Percentiles rank a stretch among this genome's conserved stretches.
phyloP scores from a whole-genome alignment of 2,888 invertebrate species.

The Saturnia japonica region DNA sequence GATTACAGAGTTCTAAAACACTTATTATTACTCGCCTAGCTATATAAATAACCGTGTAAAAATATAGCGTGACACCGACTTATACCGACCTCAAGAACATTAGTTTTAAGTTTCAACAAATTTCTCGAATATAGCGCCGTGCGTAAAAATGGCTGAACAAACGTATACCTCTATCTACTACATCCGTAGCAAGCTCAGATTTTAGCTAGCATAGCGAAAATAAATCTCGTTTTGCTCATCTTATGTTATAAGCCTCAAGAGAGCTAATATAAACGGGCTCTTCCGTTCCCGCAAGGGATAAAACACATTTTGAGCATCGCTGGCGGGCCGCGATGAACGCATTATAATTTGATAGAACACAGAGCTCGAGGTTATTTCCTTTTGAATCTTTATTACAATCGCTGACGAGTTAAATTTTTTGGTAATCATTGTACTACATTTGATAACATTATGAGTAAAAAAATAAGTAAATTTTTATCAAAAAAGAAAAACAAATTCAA shows the following conservation, averaged over 20 bases:
- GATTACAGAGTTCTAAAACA: no score
- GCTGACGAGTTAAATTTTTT: conserved; percentile 1
- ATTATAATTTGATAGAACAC: conserved; percentile 20
- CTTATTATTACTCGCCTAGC: no score
- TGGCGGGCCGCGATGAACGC: neutral
- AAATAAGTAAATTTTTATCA: neutral
- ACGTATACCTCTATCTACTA: neutral
- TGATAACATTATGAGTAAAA: no score
- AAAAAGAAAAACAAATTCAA: neutral
- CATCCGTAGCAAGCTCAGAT: neutral
- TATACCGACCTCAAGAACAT: no score
- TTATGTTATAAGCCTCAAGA: conserved; percentile 13
- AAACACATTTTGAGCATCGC: conserved; percentile 9
- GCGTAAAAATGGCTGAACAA: neutral
- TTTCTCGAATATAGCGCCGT: neutral
- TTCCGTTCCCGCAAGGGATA: conserved; percentile 34
- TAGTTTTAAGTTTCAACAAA: neutral
- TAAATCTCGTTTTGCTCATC: conserved; percentile 10
- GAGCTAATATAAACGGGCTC: conserved; percentile 8
- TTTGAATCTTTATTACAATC: neutral
- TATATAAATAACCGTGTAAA: no score
- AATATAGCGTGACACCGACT: no score
- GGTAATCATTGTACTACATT: neutral
- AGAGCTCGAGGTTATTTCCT: conserved; percentile 9
- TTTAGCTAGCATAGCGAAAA: conserved; percentile 1